A percentile compares a stretch with the other conserved stretches of the same genome.
phyloP scores from a whole-genome alignment of 2,113 vertebrate genomes.

The Rafetus swinhoei region DNA sequence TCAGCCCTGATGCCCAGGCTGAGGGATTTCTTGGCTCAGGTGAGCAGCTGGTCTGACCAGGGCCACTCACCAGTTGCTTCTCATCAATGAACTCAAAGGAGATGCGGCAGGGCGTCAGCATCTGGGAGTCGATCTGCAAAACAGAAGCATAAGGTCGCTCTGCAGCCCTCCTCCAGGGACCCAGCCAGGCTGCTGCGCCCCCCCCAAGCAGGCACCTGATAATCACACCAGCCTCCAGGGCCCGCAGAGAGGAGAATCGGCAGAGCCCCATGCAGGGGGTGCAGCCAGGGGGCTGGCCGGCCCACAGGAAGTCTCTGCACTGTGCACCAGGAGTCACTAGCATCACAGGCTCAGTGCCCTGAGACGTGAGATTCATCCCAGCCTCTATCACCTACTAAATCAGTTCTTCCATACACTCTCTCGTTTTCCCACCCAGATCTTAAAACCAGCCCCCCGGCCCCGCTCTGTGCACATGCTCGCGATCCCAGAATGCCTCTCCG shows the following conservation, averaged over 20 bases:
- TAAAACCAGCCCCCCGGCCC: background rate
- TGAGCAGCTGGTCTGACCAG: background rate
- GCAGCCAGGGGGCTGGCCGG: background rate
- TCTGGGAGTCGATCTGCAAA: conserved; percentile 82
- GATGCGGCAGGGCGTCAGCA: conserved; percentile 75
- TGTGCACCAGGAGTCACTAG: background rate
- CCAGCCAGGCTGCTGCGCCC: no score
- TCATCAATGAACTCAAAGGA: conserved; percentile 73
- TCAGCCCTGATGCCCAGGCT: background rate
- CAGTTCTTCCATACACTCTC: background rate
- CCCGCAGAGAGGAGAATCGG: background rate
- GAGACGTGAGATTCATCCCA: background rate
- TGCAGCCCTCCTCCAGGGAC: fast-evolving
- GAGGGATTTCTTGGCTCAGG: background rate
- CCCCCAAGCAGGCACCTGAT: background rate
- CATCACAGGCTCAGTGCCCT: background rate
- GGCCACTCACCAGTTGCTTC: conserved; percentile 75
- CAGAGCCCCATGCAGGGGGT: background rate
- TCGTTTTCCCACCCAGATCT: background rate
- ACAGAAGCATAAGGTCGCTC: conserved; percentile 9
- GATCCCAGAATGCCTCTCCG: background rate
- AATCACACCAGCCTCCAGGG: background rate
- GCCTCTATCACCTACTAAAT: background rate
- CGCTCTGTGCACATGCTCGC: background rate
- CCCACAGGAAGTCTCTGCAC: background rate